A percentile compares a stretch with the other conserved stretches of the same genome.
These are phyloP conservation scores for Chelonoidis abingdonii DNA, from an alignment of 2,113 vertebrate species.

Conservation along the genomic window DNA sequence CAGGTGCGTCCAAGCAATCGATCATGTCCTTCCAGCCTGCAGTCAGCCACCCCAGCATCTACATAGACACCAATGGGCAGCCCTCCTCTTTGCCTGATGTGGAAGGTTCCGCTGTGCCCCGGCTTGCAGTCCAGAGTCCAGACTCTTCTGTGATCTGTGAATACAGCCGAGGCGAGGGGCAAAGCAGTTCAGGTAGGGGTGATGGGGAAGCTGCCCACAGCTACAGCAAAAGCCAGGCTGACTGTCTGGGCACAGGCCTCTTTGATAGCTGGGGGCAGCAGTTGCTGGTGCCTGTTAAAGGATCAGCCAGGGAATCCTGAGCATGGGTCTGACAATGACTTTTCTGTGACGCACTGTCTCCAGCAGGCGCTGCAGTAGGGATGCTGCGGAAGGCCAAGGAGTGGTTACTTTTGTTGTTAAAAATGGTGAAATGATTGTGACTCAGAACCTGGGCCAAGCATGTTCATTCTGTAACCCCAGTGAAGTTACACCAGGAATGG, in stretches of 20 bases:
- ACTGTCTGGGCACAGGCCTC: not conserved
- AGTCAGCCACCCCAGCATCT: conserved; percentile 67
- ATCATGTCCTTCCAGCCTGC: conserved; percentile 64
- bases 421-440: not conserved
- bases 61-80: conserved; percentile 74
- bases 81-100: conserved; percentile 33
- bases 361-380: fast-evolving
- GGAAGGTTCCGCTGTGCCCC: conserved; percentile 29
- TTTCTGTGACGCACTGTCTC: not conserved
- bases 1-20: not conserved
- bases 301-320: not conserved
- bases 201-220: not conserved
- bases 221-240: not conserved
- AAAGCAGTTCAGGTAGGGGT: conserved; percentile 56
- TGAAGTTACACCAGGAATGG: not conserved
- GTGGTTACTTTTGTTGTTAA: not conserved
- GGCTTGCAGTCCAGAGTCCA: conserved; percentile 22
- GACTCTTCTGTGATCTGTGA: conserved; percentile 52
- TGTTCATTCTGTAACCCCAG: not conserved
- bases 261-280: not conserved
- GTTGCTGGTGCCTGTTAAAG: not conserved
- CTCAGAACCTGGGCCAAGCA: not conserved
- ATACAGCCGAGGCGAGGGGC: conserved; percentile 52
- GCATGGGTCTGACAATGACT: not conserved
- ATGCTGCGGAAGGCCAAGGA: fast-evolving